These are phyloP conservation scores for Chlorospingus semifuscus DNA, from an alignment of 2,797 vertebrate genomes.

Conservation along the genomic window DNA sequence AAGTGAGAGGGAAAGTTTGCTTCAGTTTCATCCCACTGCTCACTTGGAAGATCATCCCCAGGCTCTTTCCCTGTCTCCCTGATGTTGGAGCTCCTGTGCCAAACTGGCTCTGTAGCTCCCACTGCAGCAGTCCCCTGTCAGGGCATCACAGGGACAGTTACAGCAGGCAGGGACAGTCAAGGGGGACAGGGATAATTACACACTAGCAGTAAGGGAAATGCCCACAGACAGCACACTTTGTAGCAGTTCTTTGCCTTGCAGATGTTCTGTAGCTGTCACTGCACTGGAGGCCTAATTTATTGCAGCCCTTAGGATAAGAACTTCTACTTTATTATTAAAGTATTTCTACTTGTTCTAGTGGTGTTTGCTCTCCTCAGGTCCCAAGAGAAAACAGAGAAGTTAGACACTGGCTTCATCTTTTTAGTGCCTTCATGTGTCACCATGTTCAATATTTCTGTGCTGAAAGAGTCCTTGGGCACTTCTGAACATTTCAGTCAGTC, in stretches of 20 bases:
- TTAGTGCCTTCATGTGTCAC: background rate
- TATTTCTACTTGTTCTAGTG: background rate
- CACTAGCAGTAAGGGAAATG: background rate
- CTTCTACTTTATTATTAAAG: background rate
- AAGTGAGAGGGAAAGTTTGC: background rate
- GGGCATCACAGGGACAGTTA: background rate
- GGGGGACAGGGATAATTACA: background rate
- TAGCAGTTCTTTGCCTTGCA: background rate
- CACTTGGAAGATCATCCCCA: background rate
- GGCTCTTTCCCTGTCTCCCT: background rate
- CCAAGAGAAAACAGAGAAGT: background rate
- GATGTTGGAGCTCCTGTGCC: fast-evolving
- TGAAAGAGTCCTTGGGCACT: background rate
- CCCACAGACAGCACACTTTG: background rate
- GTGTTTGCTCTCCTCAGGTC: background rate
- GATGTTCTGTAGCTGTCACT: background rate
- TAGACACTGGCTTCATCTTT: background rate
- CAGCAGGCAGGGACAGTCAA: background rate
- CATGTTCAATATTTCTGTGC: background rate
- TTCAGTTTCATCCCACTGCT: background rate
- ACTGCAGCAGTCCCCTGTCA: background rate
- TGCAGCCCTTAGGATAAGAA: background rate
- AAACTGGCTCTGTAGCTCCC: background rate
- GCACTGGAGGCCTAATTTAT: background rate
- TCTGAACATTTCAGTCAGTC: background rate